Evolutionary conservation across 1,140 invertebrate genomes (phyloP), one percentile per base, ranked within the genome.

Genomic region (Psix sp.): DNA sequence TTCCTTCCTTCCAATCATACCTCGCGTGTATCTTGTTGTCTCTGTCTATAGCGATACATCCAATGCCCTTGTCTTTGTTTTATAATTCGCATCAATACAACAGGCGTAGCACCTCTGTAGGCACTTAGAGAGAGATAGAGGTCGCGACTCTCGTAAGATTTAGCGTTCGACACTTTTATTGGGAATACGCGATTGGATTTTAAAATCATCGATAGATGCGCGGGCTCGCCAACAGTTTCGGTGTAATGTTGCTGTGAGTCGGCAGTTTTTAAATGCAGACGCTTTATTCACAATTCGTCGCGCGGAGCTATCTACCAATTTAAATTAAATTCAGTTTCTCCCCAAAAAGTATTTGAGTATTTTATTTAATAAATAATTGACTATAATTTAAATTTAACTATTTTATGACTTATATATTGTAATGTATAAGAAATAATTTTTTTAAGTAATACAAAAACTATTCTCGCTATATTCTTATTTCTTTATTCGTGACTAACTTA

Each of bases 61-160:
- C n/a, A n/a, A n/a, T n/a, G n/a, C n/a, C n/a, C n/a, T n/a, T n/a
- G n/a, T n/a, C n/a, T n/a, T n/a, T n/a, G n/a, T n/a, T 66, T 70
- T 72, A 75, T 79, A 77, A 77, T 77, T 79, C 70, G 56, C 75
- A 72, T 77, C 73, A 63, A 79, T 76, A 52, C 67, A 60, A 51
- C 62, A 71, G 49, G 51, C 68, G 26, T 60, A 59, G 63, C 65
- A 74, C 13, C 33, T 51, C 66, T 52, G 65, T 26, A 29, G 45
- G 29, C 42, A 49, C 43, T 48, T 33, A 67, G 43, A 67, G 43
- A 49, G 40, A 43, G 54, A 70, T 14, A 39, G 42, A 52, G 31
- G 56, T 20, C 16, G 18, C 33, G 40, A 51, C 54, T 43, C 6
- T 21, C 6, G 18, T 10, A 63, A 76, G 70, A 76, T 76, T 78